Evolutionary conservation across 2,797 vertebrate genomes (phyloP), one percentile per base, ranked within the genome.

Genomic region (Centropyge bicolor): DNA sequence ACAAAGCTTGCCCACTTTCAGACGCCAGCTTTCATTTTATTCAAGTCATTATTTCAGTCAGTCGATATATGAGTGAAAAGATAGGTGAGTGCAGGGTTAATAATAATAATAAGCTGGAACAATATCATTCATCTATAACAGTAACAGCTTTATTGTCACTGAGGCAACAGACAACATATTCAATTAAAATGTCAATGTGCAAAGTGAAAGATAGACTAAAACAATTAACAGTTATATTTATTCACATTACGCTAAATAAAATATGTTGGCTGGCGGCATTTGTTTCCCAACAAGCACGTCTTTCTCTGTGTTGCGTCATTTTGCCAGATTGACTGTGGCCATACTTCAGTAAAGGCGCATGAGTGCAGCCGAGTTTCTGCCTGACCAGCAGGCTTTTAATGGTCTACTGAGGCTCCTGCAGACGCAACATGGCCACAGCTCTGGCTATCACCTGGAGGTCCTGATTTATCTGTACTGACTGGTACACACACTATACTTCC

Each of bases 401-500:
- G 20, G 46, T 40, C 61, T 8, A 31, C 52, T 41, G 70, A 82
- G 51, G 46, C 20, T 56, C 60, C 62, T 16, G 20, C 55, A 56
- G 16, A 17, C 8, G 40, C 11, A 71, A 67, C 65, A 70, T 20
- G 14, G 14, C 62, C 59, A 46, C 54, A 20, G 56, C 61, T 70
- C 57, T 8, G 24, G 31, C 49, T 43, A n/a, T 68, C 45, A 36
- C 57, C 54, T 52, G 16, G 22, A 54, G 35, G 19, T 57, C 35
- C 57, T 69, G 74, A 83, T 83, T 73, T 81, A 81, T 84, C 68
- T 8, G 38, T 3, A 48, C 71, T 78, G 84, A 84, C 79, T 79
- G 60, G 20, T 46, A 74, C 74, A 72, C 54, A 61, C 43, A 17
- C 59, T 27, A 43, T 27, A 46, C 36, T 75, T 48, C 48, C 70